Conservation (phyloP, 2,797 vertebrate genomes). For the Florisuga fusca region DNA sequence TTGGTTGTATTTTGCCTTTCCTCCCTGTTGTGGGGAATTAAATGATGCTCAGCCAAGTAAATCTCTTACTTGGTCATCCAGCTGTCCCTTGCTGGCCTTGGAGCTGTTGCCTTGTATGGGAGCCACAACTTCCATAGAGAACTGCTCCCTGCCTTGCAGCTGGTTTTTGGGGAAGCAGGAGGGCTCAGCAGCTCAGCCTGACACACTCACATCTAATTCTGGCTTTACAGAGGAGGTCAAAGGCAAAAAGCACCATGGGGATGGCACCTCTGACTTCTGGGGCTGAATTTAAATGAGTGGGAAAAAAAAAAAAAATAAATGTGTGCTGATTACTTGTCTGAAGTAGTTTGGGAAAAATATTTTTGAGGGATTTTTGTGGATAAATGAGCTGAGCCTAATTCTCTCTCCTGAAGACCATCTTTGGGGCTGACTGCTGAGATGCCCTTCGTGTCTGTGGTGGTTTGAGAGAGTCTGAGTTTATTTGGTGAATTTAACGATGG, state of each 20-base stretch:
- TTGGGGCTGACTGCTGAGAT: background rate
- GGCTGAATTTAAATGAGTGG: background rate
- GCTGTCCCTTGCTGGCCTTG: background rate
- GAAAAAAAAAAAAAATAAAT: background rate
- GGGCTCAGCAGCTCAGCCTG: background rate
- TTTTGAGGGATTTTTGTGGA: background rate
- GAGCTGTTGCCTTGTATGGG: constrained; percentile 59
- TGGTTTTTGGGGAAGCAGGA: constrained; percentile 3
- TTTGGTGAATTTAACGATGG: background rate
- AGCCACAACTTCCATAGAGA: constrained; percentile 30
- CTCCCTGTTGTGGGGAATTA: background rate
- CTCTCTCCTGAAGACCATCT: background rate
- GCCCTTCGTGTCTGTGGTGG: background rate
- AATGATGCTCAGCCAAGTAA: constrained; percentile 54
- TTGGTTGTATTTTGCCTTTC: background rate
- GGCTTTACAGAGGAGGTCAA: background rate
- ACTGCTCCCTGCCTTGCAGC: background rate
- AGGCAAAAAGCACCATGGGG: background rate
- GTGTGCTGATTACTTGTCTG: background rate
- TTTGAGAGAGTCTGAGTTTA: background rate
- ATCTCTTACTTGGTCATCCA: constrained; percentile 63
- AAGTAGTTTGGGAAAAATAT: background rate
- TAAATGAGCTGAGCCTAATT: background rate
- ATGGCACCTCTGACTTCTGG: constrained; percentile 16
- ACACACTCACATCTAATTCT: background rate